These are phyloP conservation scores for Rhabdophis nuchalis DNA, from an alignment of 2,797 vertebrate genomes.

Conservation along the genomic window DNA sequence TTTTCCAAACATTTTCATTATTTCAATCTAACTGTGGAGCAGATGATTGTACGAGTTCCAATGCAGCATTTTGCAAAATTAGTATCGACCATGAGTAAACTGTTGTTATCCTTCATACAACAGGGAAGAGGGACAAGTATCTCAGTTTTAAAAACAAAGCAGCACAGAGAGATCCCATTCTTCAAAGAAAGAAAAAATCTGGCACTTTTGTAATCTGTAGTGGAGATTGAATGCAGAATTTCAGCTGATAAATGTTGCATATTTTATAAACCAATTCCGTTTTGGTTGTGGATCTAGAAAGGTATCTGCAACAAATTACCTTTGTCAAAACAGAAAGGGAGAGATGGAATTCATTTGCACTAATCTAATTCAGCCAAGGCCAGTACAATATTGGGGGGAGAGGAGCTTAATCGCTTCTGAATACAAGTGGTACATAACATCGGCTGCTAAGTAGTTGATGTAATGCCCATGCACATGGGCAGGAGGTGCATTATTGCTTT, in stretches of 20 bases:
- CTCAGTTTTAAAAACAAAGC: background rate
- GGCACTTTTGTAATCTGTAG: background rate
- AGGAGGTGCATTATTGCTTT: conserved; percentile 8
- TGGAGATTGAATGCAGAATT: background rate
- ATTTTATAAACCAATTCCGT: conserved; percentile 16
- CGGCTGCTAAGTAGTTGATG: conserved; percentile 46
- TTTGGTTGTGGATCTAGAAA: conserved; percentile 43
- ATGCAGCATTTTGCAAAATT: conserved; percentile 45
- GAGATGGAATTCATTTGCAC: conserved; percentile 25
- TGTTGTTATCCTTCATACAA: background rate
- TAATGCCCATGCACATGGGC: conserved; percentile 46
- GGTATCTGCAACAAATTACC: conserved; percentile 43
- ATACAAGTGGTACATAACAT: conserved; percentile 57
- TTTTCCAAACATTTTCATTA: conserved; percentile 70
- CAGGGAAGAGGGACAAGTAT: background rate
- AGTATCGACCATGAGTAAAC: conserved; percentile 37
- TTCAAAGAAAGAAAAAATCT: background rate
- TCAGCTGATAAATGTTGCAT: conserved; percentile 35
- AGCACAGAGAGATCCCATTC: background rate
- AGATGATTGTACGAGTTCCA: conserved; percentile 61
- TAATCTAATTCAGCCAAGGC: conserved; percentile 49
- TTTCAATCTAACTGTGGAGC: conserved; percentile 58
- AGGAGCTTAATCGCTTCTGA: conserved; percentile 57
- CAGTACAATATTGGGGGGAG: conserved; percentile 39
- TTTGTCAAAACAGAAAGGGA: conserved; percentile 29